Evolutionary conservation across 2,797 vertebrate genomes (phyloP).

Genomic region (Rhinophrynus dorsalis): DNA sequence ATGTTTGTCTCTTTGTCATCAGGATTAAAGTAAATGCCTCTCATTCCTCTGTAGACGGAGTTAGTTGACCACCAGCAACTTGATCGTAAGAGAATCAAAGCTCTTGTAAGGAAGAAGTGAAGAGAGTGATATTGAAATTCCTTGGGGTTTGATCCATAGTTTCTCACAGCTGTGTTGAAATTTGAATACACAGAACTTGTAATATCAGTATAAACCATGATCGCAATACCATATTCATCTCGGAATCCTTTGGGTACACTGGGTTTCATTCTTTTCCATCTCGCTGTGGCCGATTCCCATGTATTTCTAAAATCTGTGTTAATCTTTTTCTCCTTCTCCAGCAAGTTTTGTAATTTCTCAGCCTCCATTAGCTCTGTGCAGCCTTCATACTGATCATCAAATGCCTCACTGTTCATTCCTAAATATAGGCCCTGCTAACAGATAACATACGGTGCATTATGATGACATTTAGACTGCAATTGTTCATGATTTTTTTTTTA

Average conservation of each 20-base stretch:
- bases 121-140: conserved; percentile 63
- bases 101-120: conserved; percentile 66
- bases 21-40: not conserved
- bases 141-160: conserved; percentile 41
- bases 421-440: not conserved
- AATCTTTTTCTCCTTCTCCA: conserved; percentile 50
- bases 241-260: conserved; percentile 53
- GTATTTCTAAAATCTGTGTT: conserved; percentile 38
- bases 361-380: conserved; percentile 53
- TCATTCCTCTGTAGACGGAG: conserved; percentile 52
- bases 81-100: conserved; percentile 59
- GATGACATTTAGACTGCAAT: not conserved
- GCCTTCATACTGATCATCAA: conserved; percentile 58
- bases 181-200: conserved; percentile 34
- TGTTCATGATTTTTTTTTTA: no score
- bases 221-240: conserved; percentile 51
- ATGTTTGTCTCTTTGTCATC: conserved; percentile 40
- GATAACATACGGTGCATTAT: not conserved
- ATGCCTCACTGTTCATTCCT: conserved; percentile 30
- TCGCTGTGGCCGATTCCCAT: conserved; percentile 51
- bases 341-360: conserved; percentile 13
- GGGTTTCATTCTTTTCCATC: conserved; percentile 43
- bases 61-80: conserved; percentile 37
- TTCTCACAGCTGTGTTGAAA: conserved; percentile 55
- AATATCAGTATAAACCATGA: conserved; percentile 57